Evolutionary conservation across 1,140 invertebrate species (phyloP).

Genomic region (Neodiprion pinetum): DNA sequence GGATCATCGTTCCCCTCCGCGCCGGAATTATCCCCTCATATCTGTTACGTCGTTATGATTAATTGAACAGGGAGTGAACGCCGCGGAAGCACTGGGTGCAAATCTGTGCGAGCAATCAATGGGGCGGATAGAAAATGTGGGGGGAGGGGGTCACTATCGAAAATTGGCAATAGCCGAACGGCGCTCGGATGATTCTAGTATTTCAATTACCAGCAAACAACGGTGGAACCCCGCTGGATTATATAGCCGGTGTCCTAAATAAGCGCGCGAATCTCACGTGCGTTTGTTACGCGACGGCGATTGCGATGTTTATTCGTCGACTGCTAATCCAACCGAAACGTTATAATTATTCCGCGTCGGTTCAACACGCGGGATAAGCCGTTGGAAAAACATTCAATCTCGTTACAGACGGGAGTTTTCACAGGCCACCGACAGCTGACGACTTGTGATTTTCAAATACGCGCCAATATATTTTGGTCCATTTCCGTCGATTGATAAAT

Average conservation of each 20-base stretch:
- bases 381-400: no score
- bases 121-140: slow-evolving; percentile 41
- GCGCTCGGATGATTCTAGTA: slow-evolving; percentile 37
- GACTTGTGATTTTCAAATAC: no score
- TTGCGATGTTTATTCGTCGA: slow-evolving; percentile 47
- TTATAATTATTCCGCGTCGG: slow-evolving; percentile 22
- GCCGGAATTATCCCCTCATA: background rate
- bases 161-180: slow-evolving; percentile 35
- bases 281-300: background rate
- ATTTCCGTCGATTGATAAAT: no score
- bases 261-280: background rate
- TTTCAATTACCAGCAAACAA: slow-evolving; percentile 47
- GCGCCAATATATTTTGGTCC: no score
- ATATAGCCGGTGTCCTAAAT: no score
- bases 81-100: slow-evolving; percentile 30
- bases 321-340: slow-evolving; percentile 41
- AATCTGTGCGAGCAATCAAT: no score
- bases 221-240: no score
- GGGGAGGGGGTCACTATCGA: slow-evolving; percentile 27
- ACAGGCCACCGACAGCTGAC: no score
- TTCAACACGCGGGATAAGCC: no score
- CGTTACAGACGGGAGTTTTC: no score
- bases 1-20: no score
- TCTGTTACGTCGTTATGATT: slow-evolving; percentile 39
- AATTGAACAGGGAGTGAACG: slow-evolving; percentile 45